These are phyloP conservation scores for Ifrita kowaldi DNA, from an alignment of 2,113 vertebrate species.

Conservation along the genomic window DNA sequence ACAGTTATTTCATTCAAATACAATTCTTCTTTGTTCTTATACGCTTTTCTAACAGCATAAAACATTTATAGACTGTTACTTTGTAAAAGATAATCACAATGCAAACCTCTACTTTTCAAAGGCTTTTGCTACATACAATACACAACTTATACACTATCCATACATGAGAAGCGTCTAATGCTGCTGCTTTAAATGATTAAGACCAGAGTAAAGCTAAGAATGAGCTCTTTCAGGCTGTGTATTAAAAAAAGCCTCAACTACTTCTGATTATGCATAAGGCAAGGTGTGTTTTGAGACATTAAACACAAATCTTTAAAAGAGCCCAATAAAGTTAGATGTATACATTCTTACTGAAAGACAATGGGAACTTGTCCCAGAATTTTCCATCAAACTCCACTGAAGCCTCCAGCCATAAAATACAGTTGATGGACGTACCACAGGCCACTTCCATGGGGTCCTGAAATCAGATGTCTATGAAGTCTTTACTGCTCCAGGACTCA, in stretches of 20 bases:
- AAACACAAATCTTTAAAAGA: background rate
- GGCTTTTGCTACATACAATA: slow-evolving; percentile 15
- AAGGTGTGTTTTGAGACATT: background rate
- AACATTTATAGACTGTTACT: background rate
- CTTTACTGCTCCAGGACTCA: background rate
- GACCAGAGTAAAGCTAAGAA: background rate
- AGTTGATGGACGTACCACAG: background rate
- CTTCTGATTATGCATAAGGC: slow-evolving; percentile 3
- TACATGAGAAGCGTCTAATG: background rate
- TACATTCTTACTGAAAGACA: background rate
- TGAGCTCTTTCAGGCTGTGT: background rate
- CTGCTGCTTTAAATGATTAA: slow-evolving; percentile 24
- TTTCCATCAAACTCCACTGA: background rate
- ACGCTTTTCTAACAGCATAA: background rate
- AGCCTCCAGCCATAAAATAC: background rate
- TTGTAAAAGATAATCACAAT: background rate
- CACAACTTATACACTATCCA: background rate
- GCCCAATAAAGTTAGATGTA: background rate
- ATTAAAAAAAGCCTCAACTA: background rate
- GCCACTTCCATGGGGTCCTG: background rate
- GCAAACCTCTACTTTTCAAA: background rate
- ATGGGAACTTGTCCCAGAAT: background rate
- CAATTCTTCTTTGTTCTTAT: slow-evolving; percentile 2
- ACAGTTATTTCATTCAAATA: slow-evolving; percentile 36
- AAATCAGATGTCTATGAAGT: background rate